phyloP scores from a whole-genome alignment of 2,888 invertebrate species.

The Acrobasis suavella region DNA sequence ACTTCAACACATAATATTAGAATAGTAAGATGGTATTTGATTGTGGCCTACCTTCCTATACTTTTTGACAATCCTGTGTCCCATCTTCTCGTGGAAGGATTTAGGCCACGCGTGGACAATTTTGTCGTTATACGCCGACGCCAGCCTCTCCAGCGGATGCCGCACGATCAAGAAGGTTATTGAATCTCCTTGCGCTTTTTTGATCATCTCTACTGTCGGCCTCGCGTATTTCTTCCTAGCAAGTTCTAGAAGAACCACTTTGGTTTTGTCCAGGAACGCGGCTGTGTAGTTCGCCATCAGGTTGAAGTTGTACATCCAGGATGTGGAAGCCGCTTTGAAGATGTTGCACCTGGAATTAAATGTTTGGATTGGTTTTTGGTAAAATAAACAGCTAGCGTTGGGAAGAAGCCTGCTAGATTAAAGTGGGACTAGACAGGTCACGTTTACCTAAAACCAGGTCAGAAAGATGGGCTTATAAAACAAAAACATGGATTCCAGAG shows the following conservation, averaged over 20 bases:
- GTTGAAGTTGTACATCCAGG: conserved; percentile 96
- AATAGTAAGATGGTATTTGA: too few relatives aligned
- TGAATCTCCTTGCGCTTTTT: conserved; percentile 88
- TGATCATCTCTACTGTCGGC: conserved; percentile 87
- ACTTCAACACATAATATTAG: too few relatives aligned
- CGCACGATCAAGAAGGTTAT: conserved; percentile 91
- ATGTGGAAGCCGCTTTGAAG: conserved; percentile 93
- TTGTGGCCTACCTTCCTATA: conserved; percentile 84
- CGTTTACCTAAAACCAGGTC: too few relatives aligned
- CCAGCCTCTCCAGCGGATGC: conserved; percentile 89
- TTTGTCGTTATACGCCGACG: conserved; percentile 93
- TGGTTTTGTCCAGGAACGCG: conserved; percentile 88
- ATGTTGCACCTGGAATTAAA: conserved; percentile 85
- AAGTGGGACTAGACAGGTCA: too few relatives aligned
- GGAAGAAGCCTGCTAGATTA: too few relatives aligned
- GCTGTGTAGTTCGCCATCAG: conserved; percentile 91
- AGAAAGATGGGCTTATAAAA: too few relatives aligned
- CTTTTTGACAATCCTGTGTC: conserved; percentile 88
- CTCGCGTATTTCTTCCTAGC: conserved; percentile 91
- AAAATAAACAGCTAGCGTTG: too few relatives aligned
- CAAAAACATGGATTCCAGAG: too few relatives aligned
- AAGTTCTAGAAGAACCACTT: conserved; percentile 88
- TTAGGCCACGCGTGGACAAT: conserved; percentile 91
- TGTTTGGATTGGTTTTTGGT: background rate
- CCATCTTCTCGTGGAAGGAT: conserved; percentile 91